Conservation (phyloP, 2,797 vertebrate genomes). For the Gymnothorax reevesii region DNA sequence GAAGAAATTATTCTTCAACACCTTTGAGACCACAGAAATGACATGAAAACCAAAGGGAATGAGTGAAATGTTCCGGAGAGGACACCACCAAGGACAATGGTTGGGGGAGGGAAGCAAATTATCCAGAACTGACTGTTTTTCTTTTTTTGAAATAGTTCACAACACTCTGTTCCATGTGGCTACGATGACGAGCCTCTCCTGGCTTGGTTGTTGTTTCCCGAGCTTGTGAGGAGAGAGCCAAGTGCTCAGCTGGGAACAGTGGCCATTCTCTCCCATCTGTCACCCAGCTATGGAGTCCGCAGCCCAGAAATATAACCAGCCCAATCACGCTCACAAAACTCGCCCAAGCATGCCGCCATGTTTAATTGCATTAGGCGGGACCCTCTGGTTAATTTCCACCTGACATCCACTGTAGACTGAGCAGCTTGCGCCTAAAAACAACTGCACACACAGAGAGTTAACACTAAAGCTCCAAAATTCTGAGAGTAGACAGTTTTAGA, state of each 20-base stretch:
- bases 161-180: background rate
- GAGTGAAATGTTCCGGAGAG: constrained; percentile 12
- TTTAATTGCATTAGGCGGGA: constrained; percentile 32
- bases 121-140: background rate
- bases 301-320: constrained; percentile 30
- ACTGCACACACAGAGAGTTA: background rate
- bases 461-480: background rate
- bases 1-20: constrained; percentile 22
- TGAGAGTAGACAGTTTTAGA: background rate
- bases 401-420: background rate
- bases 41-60: background rate
- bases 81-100: constrained; percentile 1
- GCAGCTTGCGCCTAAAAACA: background rate
- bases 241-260: constrained; percentile 25
- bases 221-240: background rate
- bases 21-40: background rate
- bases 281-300: constrained; percentile 12
- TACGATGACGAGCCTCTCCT: background rate
- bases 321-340: constrained; percentile 16
- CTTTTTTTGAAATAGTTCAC: background rate
- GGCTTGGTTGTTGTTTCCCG: constrained; percentile 10
- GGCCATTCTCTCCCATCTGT: constrained; percentile 18
- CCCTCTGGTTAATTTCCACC: constrained; percentile 17
- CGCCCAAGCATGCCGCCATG: constrained; percentile 23
- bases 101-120: background rate